A percentile compares a stretch with the other conserved stretches of the same genome.
phyloP scores from a whole-genome alignment of 1,140 invertebrate genomes.

The Lucilia cuprina region DNA sequence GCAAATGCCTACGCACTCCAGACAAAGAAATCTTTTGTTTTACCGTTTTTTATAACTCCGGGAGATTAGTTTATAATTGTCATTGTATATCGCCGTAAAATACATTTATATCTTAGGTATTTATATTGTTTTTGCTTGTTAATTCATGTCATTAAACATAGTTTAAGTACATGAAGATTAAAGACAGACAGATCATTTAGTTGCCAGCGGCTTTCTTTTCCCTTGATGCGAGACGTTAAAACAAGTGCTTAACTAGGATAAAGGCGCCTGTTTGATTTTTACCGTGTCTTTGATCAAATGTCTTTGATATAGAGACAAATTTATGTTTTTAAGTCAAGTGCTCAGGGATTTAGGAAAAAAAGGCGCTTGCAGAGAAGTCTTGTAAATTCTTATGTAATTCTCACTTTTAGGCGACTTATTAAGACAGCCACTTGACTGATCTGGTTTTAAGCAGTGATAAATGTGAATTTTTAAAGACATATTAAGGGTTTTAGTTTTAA shows the following conservation, averaged over 20 bases:
- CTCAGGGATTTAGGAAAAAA: too few relatives aligned
- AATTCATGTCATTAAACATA: conserved; percentile 20
- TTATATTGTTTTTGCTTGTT: conserved; percentile 18
- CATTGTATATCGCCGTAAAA: neutral
- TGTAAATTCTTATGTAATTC: neutral
- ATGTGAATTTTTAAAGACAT: too few relatives aligned
- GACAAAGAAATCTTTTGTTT: neutral
- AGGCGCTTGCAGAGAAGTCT: neutral
- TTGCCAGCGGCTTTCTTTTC: neutral
- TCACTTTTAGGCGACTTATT: neutral
- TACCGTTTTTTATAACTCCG: neutral
- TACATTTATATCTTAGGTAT: neutral
- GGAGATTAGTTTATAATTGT: neutral
- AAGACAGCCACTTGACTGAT: neutral
- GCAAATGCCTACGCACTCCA: neutral
- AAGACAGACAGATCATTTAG: neutral
- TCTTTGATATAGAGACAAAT: neutral
- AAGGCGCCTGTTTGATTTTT: conserved; percentile 6
- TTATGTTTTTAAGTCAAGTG: neutral
- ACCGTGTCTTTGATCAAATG: neutral
- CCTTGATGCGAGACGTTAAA: neutral
- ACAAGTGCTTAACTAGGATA: neutral
- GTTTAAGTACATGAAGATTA: neutral
- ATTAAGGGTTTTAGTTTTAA: too few relatives aligned
- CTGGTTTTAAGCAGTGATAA: too few relatives aligned